These are phyloP conservation scores for Pseudanteris insignis DNA, from an alignment of 2,888 invertebrate species.

Conservation along the genomic window DNA sequence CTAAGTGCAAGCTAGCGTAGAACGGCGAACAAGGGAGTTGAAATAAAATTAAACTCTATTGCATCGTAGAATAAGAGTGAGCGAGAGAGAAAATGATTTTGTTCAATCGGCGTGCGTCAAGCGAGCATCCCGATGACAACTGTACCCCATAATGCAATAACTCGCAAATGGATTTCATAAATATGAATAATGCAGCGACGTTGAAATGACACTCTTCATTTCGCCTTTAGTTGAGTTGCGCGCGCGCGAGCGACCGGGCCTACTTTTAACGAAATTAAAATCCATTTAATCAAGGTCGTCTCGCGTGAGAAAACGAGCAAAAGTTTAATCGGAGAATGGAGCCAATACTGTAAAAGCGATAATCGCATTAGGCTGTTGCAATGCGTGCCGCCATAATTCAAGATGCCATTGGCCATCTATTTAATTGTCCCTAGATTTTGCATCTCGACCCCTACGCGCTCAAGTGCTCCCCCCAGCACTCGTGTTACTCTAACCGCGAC, in stretches of 20 bases:
- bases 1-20: neutral
- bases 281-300: constrained; percentile 56
- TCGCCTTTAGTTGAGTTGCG: too few relatives aligned
- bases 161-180: constrained; percentile 27
- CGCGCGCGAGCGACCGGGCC: too few relatives aligned
- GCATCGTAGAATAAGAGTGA: too few relatives aligned
- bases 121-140: too few relatives aligned
- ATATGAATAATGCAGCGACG: constrained; percentile 27
- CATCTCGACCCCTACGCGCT: constrained; percentile 41
- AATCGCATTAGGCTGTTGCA: constrained; percentile 40
- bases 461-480: constrained; percentile 41
- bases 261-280: constrained; percentile 55
- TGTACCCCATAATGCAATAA: constrained; percentile 13
- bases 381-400: constrained; percentile 42
- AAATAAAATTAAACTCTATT: too few relatives aligned
- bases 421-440: constrained; percentile 47
- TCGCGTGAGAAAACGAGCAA: constrained; percentile 32
- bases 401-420: constrained; percentile 44
- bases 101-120: too few relatives aligned
- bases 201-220: constrained; percentile 26
- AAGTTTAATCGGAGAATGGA: constrained; percentile 45
- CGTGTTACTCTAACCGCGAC: constrained; percentile 46
- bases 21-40: too few relatives aligned
- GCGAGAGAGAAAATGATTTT: too few relatives aligned
- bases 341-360: constrained; percentile 47